Percentiles rank a stretch among this genome's conserved stretches.
Conservation (phyloP, 2,113 vertebrate species). For the Dicentrarchus labrax region DNA sequence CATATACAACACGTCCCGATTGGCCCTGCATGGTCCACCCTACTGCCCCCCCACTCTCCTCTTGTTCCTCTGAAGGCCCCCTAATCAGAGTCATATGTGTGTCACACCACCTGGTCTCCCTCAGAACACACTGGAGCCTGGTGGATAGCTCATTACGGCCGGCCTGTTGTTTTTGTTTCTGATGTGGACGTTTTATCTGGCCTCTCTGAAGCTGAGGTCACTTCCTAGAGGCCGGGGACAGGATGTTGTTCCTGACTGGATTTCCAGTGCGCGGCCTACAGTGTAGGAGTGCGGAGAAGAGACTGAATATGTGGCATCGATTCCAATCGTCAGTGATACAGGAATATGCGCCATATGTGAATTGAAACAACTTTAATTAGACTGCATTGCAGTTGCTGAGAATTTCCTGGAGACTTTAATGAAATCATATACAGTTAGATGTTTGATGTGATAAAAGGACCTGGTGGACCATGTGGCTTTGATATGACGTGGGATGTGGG, state of each 20-base stretch:
- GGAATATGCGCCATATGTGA: slow-evolving; percentile 45
- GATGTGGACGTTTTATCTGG: slow-evolving; percentile 79
- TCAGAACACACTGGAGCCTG: slow-evolving; percentile 74
- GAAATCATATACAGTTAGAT: slow-evolving; percentile 41
- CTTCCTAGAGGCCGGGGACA: slow-evolving; percentile 79
- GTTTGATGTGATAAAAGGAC: slow-evolving; percentile 47
- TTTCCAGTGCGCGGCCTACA: slow-evolving; percentile 59
- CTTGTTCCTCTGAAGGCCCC: slow-evolving; percentile 68
- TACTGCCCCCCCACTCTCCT: slow-evolving; percentile 3
- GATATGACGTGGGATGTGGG: slow-evolving; percentile 32
- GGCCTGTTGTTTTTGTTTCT: slow-evolving; percentile 75
- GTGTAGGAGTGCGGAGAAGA: slow-evolving; percentile 14
- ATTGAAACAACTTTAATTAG: slow-evolving; percentile 28
- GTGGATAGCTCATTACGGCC: slow-evolving; percentile 73
- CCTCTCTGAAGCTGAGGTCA: slow-evolving; percentile 81
- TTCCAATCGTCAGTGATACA: slow-evolving; percentile 19
- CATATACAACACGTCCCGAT: slow-evolving; percentile 43
- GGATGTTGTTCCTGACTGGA: slow-evolving; percentile 80
- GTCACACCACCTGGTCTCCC: slow-evolving; percentile 82
- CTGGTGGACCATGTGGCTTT: slow-evolving; percentile 45
- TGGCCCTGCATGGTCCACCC: slow-evolving; percentile 43
- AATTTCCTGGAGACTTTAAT: slow-evolving; percentile 28
- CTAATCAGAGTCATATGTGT: slow-evolving; percentile 83
- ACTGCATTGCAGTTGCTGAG: neutral
- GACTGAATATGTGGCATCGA: slow-evolving; percentile 18